Conservation (phyloP, 2,797 vertebrate genomes). For the Tokudaia tokunoshimensis region DNA sequence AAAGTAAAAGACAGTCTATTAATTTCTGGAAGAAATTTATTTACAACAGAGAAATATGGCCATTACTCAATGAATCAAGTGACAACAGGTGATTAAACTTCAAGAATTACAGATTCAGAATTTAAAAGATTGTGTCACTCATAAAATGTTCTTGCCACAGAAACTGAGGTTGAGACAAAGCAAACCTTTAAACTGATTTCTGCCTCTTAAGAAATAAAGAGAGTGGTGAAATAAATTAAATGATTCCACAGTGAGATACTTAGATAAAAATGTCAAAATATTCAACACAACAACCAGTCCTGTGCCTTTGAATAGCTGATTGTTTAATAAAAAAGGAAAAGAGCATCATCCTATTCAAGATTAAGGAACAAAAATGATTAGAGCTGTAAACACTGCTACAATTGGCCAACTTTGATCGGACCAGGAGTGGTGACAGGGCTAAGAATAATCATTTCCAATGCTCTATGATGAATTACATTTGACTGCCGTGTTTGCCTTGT, state of each 20-base stretch:
- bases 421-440: not conserved
- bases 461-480: not conserved
- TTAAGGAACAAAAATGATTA: not conserved
- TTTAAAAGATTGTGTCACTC: not conserved
- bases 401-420: not conserved
- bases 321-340: not conserved
- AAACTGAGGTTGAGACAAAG: not conserved
- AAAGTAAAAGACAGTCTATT: not conserved
- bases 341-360: not conserved
- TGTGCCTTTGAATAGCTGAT: not conserved
- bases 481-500: not conserved
- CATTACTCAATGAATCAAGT: not conserved
- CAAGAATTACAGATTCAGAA: not conserved
- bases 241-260: not conserved
- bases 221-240: not conserved
- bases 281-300: not conserved
- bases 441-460: not conserved
- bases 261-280: not conserved
- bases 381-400: not conserved
- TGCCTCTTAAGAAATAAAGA: not conserved
- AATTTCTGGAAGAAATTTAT: not conserved
- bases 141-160: slow-evolving; percentile 16
- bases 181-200: not conserved
- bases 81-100: not conserved
- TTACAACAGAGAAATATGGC: not conserved